Evolutionary conservation across 2,888 invertebrate genomes (phyloP), one percentile per base, ranked within the genome.

Genomic region (Apamea anceps): DNA sequence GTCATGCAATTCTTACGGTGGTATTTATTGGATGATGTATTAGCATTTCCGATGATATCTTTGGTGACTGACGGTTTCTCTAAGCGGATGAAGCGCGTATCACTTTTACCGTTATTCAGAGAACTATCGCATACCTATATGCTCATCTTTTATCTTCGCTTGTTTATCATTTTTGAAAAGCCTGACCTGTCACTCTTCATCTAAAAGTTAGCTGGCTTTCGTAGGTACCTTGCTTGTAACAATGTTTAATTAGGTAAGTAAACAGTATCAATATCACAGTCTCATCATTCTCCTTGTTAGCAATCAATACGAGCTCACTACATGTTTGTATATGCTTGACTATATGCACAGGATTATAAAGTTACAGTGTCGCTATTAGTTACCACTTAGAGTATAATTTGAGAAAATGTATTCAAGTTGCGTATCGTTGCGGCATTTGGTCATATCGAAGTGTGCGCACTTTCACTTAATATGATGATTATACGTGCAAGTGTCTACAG

Each of bases 401-500:
- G 79, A 87, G 80, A 88, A 87, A 90, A 85, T 86, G 79, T 89
- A 92, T 91, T 88, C 90, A 88, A 81, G 81, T 82, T 87, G 91
- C 88, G 90, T 91, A 90, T 85, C 81, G 87, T 88, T 88, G 88
- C 85, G 85, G 91, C 86, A 91, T 93, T 93, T 91, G 90, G 91
- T 91, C 91, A 93, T 92, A 92, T 90, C 85, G 90, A 89, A 68
- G 81, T 81, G 78, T 75, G 68, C 79, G 75, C 72, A 84, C 93
- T 93, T 93, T 93, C 93, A 91, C 93, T 91, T 91, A 77, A 85
- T 84, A 84, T 87, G 72, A 75, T 87, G 71, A 90, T 87, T 84
- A 85, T 75, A 84, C 77, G 73, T 72, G 60, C 89, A 90, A 87
- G 85, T 79, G 74, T 80, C 77, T 81, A 81, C 73, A 81, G 75